A percentile compares a stretch with the other conserved stretches of the same genome.
Conservation (phyloP, 1,140 invertebrate species). For the Chironomus tepperi region DNA sequence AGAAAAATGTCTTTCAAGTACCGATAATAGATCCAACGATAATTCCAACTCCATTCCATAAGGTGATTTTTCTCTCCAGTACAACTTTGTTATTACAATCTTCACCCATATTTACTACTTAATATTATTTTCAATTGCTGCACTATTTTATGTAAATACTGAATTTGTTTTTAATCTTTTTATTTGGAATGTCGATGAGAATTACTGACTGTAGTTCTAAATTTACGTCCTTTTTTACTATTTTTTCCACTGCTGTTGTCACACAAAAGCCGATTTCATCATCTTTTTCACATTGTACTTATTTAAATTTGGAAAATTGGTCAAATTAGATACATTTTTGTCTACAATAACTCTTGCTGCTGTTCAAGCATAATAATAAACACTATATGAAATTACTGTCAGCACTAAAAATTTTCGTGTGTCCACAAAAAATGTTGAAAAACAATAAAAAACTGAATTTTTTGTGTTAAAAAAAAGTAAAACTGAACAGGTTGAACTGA, state of each 20-base stretch:
- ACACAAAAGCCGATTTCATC: background rate
- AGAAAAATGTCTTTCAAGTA: background rate
- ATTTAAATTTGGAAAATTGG: background rate
- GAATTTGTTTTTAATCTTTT: background rate
- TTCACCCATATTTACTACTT: background rate
- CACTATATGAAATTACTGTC: background rate
- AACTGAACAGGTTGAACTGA: background rate
- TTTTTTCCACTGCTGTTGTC: background rate
- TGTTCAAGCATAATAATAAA: background rate
- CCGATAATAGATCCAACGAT: slow-evolving; percentile 76
- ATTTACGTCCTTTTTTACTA: background rate
- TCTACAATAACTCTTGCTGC: too few species aligned
- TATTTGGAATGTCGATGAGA: background rate
- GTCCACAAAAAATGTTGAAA: background rate
- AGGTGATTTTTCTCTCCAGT: slow-evolving; percentile 71
- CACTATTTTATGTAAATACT: background rate
- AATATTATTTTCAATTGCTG: background rate
- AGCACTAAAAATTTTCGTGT: background rate
- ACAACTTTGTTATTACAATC: slow-evolving; percentile 44
- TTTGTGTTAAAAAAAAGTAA: background rate
- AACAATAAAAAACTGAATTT: background rate
- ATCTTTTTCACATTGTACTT: background rate
- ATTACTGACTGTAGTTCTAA: background rate
- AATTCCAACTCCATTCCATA: slow-evolving; percentile 78
- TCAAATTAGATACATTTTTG: too few species aligned